Conservation (phyloP, 2,113 vertebrate genomes). For the Nematolebias whitei region DNA sequence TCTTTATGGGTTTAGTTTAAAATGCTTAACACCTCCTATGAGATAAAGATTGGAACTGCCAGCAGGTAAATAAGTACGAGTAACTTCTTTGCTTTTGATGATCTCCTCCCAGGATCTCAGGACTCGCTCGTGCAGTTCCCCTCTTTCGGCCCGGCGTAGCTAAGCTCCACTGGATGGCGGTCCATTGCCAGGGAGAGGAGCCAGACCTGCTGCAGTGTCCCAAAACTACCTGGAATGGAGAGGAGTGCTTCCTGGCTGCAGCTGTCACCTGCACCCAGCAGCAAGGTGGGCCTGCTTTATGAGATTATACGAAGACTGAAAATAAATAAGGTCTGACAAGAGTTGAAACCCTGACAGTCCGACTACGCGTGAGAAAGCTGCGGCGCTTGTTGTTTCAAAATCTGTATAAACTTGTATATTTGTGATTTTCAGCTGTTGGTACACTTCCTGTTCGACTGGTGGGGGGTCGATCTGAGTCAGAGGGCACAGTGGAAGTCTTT, state of each 20-base stretch:
- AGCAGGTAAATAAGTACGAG: slow-evolving; percentile 1
- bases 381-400: neutral
- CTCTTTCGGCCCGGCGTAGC: slow-evolving; percentile 76
- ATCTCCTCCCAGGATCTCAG: slow-evolving; percentile 79
- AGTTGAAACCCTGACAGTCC: neutral
- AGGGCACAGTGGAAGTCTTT: slow-evolving; percentile 93
- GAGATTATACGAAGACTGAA: neutral
- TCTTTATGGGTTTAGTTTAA: no score
- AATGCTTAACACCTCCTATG: neutral
- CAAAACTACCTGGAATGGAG: slow-evolving; percentile 83
- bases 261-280: slow-evolving; percentile 84
- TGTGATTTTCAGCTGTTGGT: slow-evolving; percentile 57
- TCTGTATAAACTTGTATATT: neutral
- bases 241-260: slow-evolving; percentile 81
- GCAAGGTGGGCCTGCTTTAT: slow-evolving; percentile 67
- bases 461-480: slow-evolving; percentile 77
- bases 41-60: neutral
- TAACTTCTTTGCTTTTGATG: neutral
- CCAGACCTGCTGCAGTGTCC: slow-evolving; percentile 85
- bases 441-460: slow-evolving; percentile 83
- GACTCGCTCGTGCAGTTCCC: slow-evolving; percentile 77
- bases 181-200: slow-evolving; percentile 87
- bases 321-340: slow-evolving; percentile 3
- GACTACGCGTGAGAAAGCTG: no score
- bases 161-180: slow-evolving; percentile 84